Percentiles rank a stretch among this genome's conserved stretches.
Evolutionary conservation across 2,797 vertebrate genomes (phyloP).

Genomic region (Limnodromus scolopaceus): DNA sequence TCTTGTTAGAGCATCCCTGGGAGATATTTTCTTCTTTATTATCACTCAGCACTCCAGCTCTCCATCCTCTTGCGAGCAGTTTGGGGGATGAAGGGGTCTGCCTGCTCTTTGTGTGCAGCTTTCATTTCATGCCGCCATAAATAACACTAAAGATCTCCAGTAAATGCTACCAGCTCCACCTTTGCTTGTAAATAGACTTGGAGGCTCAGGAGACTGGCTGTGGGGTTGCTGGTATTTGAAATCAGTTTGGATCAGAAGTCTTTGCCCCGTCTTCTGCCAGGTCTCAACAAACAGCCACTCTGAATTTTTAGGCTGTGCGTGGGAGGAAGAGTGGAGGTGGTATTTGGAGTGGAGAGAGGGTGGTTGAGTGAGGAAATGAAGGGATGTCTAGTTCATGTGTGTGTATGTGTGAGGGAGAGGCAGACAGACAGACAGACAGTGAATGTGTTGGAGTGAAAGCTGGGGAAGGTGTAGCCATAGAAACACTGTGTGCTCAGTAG

Average conservation of each 20-base stretch:
- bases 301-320: neutral
- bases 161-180: neutral
- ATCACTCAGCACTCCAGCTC: neutral
- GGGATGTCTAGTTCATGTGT: neutral
- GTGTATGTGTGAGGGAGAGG: neutral
- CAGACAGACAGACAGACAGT: neutral
- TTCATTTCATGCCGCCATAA: neutral
- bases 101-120: neutral
- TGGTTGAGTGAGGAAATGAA: neutral
- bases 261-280: neutral
- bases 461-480: constrained; percentile 42
- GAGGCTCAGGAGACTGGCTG: neutral
- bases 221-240: neutral
- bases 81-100: neutral
- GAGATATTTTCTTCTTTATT: neutral
- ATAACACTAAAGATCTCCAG: neutral
- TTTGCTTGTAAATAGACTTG: constrained; percentile 10
- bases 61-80: neutral
- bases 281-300: neutral
- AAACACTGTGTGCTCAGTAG: neutral
- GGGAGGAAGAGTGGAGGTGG: neutral
- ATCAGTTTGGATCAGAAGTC: neutral
- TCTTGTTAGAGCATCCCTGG: neutral
- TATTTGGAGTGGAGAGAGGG: neutral
- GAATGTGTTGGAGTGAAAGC: neutral